A percentile compares a stretch with the other conserved stretches of the same genome.
Conservation (phyloP, 64 coral and sea anemone species). For the Pocillopora verrucosa region DNA sequence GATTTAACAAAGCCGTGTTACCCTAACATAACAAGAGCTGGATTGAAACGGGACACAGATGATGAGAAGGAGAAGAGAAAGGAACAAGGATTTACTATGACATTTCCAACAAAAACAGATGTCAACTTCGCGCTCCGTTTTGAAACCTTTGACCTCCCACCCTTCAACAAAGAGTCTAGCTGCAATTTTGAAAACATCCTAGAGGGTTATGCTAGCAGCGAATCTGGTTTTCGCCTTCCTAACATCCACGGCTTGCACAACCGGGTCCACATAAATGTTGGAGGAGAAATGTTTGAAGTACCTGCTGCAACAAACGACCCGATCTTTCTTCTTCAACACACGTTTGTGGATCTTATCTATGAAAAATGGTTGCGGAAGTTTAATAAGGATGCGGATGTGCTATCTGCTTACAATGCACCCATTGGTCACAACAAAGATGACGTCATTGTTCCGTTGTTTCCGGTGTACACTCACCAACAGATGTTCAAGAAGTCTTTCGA, state of each 20-base stretch:
- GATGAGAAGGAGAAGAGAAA: not conserved
- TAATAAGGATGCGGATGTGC: constrained; percentile 31
- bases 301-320: constrained; percentile 49
- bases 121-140: constrained; percentile 54
- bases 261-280: constrained; percentile 35
- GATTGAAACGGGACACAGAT: not conserved
- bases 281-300: constrained; percentile 42
- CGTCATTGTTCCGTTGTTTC: constrained; percentile 68
- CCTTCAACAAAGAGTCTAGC: constrained; percentile 32
- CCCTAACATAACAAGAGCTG: not conserved
- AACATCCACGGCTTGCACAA: constrained; percentile 45
- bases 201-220: constrained; percentile 35
- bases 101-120: constrained; percentile 58
- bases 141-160: constrained; percentile 44
- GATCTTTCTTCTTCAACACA: constrained; percentile 50
- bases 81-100: not conserved
- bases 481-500: constrained; percentile 76
- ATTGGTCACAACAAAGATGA: constrained; percentile 60
- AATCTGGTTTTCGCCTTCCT: constrained; percentile 31
- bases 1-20: not conserved
- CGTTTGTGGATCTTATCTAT: constrained; percentile 54
- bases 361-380: constrained; percentile 61
- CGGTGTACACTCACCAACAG: constrained; percentile 55
- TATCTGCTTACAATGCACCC: constrained; percentile 18
- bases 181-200: constrained; percentile 58